A percentile compares a stretch with the other conserved stretches of the same genome.
Evolutionary conservation across 2,888 invertebrate species (phyloP).

Genomic region (Lycia hirtaria): DNA sequence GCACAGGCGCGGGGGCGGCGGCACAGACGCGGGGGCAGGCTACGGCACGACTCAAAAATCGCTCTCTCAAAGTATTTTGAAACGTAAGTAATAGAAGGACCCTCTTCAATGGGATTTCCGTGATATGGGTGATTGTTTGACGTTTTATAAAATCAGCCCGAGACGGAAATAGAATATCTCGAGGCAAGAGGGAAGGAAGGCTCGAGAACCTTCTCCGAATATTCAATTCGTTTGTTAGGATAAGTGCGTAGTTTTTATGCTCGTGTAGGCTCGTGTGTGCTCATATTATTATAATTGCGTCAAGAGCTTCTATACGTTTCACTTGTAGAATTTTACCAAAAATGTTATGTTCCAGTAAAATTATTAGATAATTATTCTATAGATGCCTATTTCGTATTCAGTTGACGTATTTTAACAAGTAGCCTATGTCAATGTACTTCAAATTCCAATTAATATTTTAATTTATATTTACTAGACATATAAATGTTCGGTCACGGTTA

Average conservation of each 20-base stretch:
- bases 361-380: too few species aligned
- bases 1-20: too few species aligned
- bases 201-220: conserved; percentile 10
- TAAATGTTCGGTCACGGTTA: too few species aligned
- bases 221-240: conserved; percentile 14
- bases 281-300: background rate
- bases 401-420: too few species aligned
- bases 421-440: too few species aligned
- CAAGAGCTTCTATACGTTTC: background rate
- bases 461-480: too few species aligned
- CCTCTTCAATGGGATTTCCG: conserved; percentile 52
- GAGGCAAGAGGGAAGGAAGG: background rate
- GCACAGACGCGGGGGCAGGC: too few species aligned
- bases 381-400: too few species aligned
- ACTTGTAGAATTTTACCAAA: background rate
- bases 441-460: too few species aligned
- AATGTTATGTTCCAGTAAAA: too few species aligned
- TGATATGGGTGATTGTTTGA: conserved; percentile 50
- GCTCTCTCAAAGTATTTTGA: conserved; percentile 35
- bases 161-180: conserved; percentile 25
- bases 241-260: conserved; percentile 12
- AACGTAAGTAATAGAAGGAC: conserved; percentile 39
- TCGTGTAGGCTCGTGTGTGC: conserved; percentile 1
- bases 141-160: conserved; percentile 53
- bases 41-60: conserved; percentile 46